Evolutionary conservation across 2,888 invertebrate genomes (phyloP).

Genomic region (Lasioglossum lativentre): DNA sequence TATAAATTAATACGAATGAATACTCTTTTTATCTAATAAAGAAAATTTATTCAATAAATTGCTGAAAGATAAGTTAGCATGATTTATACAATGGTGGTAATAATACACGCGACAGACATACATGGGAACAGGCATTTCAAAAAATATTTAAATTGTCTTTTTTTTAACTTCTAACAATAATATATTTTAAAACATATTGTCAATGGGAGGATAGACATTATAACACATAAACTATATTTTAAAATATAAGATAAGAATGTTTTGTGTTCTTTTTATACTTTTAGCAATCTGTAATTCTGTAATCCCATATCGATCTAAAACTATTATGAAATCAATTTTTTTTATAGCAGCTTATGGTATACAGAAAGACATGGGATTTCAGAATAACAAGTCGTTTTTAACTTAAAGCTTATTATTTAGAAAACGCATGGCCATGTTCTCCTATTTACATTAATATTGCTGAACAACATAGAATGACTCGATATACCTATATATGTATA

Average conservation of each 20-base stretch:
- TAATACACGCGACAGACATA: not conserved
- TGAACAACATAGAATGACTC: conserved; percentile 47
- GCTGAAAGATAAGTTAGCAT: not conserved
- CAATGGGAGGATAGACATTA: conserved; percentile 83
- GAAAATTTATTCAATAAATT: not conserved
- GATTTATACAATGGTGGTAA: not conserved
- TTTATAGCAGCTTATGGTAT: not conserved
- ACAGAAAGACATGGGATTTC: conserved; percentile 38
- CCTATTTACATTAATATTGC: conserved; percentile 57
- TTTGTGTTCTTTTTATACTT: conserved; percentile 39
- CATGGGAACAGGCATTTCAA: conserved; percentile 22
- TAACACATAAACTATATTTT: conserved; percentile 82
- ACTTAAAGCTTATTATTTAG: conserved; percentile 56
- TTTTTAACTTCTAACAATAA: conserved; percentile 83
- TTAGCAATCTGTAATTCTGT: conserved; percentile 45
- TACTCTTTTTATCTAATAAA: not conserved
- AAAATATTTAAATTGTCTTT: conserved; percentile 19
- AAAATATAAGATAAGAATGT: conserved; percentile 78
- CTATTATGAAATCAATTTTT: conserved; percentile 18
- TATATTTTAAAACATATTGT: conserved; percentile 84
- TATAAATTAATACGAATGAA: not conserved
- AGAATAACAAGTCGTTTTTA: conserved; percentile 47
- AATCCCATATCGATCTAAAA: conserved; percentile 37
- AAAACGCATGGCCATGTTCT: conserved; percentile 52
- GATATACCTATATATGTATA: conserved; percentile 20